A percentile compares a stretch with the other conserved stretches of the same genome.
Evolutionary conservation across 35 echinoderm and acorn worm genomes (phyloP).

Genomic region (Amphiura filiformis): DNA sequence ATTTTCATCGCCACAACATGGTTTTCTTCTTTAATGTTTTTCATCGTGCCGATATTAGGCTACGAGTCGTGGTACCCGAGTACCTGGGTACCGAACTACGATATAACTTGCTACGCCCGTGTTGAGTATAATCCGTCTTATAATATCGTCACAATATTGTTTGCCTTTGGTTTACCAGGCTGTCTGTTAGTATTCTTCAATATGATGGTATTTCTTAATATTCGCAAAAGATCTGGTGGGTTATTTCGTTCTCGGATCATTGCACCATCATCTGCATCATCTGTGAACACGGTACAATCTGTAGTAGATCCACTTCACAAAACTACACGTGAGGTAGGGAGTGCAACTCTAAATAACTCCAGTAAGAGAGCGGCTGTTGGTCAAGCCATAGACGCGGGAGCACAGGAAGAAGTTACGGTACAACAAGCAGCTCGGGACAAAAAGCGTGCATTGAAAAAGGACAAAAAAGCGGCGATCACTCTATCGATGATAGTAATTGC

Average conservation of each 20-base stretch:
- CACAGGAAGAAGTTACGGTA: not conserved
- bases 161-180: slow-evolving; percentile 18
- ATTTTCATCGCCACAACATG: not conserved
- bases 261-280: not conserved
- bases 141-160: slow-evolving; percentile 1
- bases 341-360: not conserved
- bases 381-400: not conserved
- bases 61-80: not conserved
- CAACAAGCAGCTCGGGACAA: not conserved
- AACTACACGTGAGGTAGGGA: not conserved
- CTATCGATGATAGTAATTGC: slow-evolving; percentile 36
- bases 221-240: slow-evolving; percentile 10
- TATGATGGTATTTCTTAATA: slow-evolving; percentile 24
- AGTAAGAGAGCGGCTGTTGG: not conserved
- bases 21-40: not conserved
- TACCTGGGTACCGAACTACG: slow-evolving; percentile 14
- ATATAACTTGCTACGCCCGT: slow-evolving; percentile 14
- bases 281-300: not conserved
- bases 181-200: slow-evolving; percentile 13
- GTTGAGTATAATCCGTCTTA: not conserved
- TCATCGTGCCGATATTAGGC: not conserved
- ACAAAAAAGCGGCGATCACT: slow-evolving; percentile 54
- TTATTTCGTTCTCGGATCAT: not conserved
- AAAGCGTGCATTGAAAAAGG: not conserved
- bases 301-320: not conserved